A percentile compares a stretch with the other conserved stretches of the same genome.
Conservation (phyloP, 2,797 vertebrate genomes). For the Buphagus erythrorhynchus region DNA sequence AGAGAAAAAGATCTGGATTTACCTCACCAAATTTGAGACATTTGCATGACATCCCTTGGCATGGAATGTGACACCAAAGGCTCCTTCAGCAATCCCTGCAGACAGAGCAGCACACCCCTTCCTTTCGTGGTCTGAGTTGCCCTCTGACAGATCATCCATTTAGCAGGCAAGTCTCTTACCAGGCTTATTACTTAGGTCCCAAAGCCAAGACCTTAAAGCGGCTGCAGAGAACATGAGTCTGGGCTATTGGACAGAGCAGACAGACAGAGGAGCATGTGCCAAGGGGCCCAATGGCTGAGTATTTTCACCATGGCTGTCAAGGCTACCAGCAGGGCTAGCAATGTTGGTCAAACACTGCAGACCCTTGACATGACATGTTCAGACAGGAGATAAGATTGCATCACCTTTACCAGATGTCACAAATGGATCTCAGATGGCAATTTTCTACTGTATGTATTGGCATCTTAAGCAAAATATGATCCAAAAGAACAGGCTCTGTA, state of each 20-base stretch:
- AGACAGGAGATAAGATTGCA: neutral
- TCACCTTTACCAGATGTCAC: neutral
- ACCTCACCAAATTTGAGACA: neutral
- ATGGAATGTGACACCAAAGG: neutral
- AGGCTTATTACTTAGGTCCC: neutral
- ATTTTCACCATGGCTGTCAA: accelerated
- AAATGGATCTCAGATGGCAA: slow-evolving; percentile 30
- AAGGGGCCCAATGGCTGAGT: neutral
- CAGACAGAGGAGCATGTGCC: neutral
- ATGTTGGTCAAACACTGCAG: neutral
- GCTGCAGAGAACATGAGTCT: neutral
- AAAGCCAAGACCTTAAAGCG: neutral
- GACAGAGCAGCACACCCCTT: neutral
- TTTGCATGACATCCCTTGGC: neutral
- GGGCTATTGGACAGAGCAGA: neutral
- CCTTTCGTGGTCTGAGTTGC: neutral
- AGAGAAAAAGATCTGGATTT: neutral
- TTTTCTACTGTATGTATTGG: neutral
- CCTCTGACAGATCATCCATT: neutral
- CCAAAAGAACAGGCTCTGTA: neutral
- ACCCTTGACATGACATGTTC: neutral
- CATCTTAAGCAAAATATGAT: slow-evolving; percentile 28
- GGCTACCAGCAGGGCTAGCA: neutral
- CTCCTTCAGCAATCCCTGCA: neutral
- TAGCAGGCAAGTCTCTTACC: neutral